Conservation (phyloP, 2,797 vertebrate genomes). For the Catamblyrhynchus diadema region DNA sequence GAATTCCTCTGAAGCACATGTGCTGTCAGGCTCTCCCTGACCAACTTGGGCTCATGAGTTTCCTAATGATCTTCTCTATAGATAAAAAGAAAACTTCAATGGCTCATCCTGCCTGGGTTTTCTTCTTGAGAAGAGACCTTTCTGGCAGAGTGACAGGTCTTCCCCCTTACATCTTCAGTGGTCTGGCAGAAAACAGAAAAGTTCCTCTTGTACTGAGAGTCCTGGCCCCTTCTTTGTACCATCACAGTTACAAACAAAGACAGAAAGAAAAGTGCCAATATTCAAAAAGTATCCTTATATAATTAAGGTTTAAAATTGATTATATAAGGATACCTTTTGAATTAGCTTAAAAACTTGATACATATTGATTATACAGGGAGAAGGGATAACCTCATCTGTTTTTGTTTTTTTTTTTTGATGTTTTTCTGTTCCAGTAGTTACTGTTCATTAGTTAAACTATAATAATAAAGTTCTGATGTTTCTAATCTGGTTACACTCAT, state of each 20-base stretch:
- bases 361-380: background rate
- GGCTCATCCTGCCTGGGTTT: background rate
- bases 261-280: background rate
- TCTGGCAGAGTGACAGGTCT: background rate
- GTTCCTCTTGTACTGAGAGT: background rate
- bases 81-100: background rate
- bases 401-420: background rate
- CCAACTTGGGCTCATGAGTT: background rate
- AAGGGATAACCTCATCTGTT: background rate
- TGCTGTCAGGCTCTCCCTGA: background rate
- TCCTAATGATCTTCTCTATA: background rate
- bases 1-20: background rate
- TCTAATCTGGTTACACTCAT: background rate
- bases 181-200: background rate
- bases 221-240: background rate
- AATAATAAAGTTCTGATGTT: background rate
- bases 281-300: background rate
- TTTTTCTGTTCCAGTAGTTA: background rate
- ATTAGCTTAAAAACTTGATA: background rate
- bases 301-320: background rate
- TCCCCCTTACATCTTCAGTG: background rate
- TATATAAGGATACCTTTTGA: background rate
- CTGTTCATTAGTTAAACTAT: background rate
- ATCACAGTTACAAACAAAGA: background rate
- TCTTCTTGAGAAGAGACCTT: background rate